Percentiles rank a stretch among this genome's conserved stretches.
phyloP scores from a whole-genome alignment of 2,113 vertebrate species.

The Dissostichus mawsoni region DNA sequence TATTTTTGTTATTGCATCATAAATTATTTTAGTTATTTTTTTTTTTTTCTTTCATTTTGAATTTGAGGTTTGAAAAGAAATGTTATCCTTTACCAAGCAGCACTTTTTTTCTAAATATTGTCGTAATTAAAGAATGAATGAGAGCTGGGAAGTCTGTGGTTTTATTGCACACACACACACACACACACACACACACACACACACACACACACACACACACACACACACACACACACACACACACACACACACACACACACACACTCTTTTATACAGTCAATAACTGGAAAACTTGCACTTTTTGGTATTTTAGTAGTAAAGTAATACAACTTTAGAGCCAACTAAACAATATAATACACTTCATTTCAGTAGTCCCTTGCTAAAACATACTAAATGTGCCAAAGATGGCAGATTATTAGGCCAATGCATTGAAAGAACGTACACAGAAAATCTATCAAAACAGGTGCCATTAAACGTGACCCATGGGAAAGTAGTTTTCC shows the following conservation, averaged over 20 bases:
- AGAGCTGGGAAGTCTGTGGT: not conserved
- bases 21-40: conserved; percentile 80
- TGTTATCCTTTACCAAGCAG: conserved; percentile 68
- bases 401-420: too few species aligned
- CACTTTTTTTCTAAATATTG: conserved; percentile 74
- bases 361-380: too few species aligned
- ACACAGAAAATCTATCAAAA: not conserved
- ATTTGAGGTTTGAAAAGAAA: conserved; percentile 55
- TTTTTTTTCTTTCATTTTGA: conserved; percentile 44
- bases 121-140: conserved; percentile 73
- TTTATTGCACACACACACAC: not conserved
- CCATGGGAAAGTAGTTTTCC: too few species aligned
- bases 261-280: not conserved
- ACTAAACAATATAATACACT: too few species aligned
- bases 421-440: not conserved
- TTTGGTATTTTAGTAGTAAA: too few species aligned
- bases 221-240: not conserved
- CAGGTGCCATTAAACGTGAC: not conserved
- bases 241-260: not conserved
- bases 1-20: conserved; percentile 76
- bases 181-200: not conserved
- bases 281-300: too few species aligned
- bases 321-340: too few species aligned
- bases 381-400: too few species aligned
- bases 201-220: not conserved